Evolutionary conservation across 2,888 invertebrate genomes (phyloP).

Genomic region (Maniola hyperantus): DNA sequence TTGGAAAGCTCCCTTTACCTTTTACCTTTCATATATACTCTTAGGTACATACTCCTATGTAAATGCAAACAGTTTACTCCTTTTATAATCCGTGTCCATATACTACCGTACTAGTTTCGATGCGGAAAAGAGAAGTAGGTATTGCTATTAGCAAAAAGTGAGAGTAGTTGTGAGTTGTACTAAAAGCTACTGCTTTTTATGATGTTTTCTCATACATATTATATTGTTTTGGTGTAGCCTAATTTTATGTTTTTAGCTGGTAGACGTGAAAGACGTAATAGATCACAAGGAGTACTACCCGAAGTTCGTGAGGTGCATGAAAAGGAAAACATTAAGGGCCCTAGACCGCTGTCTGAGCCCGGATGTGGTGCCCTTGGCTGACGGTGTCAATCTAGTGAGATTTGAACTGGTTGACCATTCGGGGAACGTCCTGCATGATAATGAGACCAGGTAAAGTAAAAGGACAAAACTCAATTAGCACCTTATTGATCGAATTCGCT

Average conservation of each 20-base stretch:
- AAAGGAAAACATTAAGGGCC: conserved; percentile 78
- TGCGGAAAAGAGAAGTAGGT: too few species aligned
- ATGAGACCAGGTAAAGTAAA: conserved; percentile 72
- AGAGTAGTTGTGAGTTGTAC: too few species aligned
- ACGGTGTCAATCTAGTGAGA: conserved; percentile 84
- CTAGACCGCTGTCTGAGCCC: conserved; percentile 83
- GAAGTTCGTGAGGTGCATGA: conserved; percentile 77
- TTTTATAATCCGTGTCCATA: too few species aligned
- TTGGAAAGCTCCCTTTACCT: conserved; percentile 11
- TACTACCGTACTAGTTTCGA: too few species aligned
- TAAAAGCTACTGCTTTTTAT: too few species aligned
- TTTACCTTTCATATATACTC: conserved; percentile 7
- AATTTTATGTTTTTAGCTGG: conserved; percentile 53
- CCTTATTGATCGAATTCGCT: too few species aligned
- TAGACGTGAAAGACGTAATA: conserved; percentile 71
- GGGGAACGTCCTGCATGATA: conserved; percentile 68
- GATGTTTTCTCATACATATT: background rate
- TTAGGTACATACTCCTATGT: background rate
- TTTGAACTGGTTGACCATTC: conserved; percentile 73
- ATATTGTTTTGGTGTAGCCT: background rate
- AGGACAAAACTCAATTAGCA: too few species aligned
- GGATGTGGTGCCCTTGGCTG: conserved; percentile 84
- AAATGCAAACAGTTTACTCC: background rate
- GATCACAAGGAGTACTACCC: conserved; percentile 76
- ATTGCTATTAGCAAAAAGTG: too few species aligned